A percentile compares a stretch with the other conserved stretches of the same genome.
These are phyloP conservation scores for Gryon sp. DNA, from an alignment of 1,140 invertebrate genomes.

Conservation along the genomic window DNA sequence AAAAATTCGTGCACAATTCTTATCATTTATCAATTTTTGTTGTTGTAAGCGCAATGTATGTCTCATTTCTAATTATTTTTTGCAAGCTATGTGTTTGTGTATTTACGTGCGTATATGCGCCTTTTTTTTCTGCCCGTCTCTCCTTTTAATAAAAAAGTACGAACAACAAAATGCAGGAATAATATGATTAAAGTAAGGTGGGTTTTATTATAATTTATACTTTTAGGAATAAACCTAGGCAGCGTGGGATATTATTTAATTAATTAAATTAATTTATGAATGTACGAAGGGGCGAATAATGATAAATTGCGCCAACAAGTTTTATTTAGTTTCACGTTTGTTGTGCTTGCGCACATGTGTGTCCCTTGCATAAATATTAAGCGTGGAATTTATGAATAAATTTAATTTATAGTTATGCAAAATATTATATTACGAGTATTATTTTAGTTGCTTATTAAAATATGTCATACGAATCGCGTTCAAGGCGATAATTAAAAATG, in stretches of 20 bases:
- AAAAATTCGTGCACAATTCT: conserved; percentile 23
- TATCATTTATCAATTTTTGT: conserved; percentile 41
- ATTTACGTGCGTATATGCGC: background rate
- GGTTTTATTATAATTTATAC: conserved; percentile 60
- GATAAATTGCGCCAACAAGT: conserved; percentile 59
- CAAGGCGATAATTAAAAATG: conserved; percentile 34
- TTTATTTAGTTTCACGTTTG: conserved; percentile 50
- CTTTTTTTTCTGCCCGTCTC: conserved; percentile 30
- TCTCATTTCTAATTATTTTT: conserved; percentile 44
- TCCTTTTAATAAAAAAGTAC: conserved; percentile 49
- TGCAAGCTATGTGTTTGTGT: background rate
- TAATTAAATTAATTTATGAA: conserved; percentile 62
- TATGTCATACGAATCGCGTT: conserved; percentile 23
- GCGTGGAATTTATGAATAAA: conserved; percentile 53
- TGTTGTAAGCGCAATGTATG: background rate
- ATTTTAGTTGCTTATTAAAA: conserved; percentile 43
- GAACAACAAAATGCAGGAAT: conserved; percentile 46
- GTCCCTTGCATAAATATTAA: conserved; percentile 37
- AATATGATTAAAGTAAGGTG: conserved; percentile 60
- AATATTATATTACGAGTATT: conserved; percentile 47
- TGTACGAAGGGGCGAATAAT: conserved; percentile 49
- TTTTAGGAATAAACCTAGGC: conserved; percentile 41
- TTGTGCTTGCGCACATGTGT: conserved; percentile 15
- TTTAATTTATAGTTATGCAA: conserved; percentile 43
- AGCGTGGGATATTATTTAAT: conserved; percentile 48